These are phyloP conservation scores for Ctenodactylus gundi DNA, from an alignment of 2,113 vertebrate species.

Conservation along the genomic window DNA sequence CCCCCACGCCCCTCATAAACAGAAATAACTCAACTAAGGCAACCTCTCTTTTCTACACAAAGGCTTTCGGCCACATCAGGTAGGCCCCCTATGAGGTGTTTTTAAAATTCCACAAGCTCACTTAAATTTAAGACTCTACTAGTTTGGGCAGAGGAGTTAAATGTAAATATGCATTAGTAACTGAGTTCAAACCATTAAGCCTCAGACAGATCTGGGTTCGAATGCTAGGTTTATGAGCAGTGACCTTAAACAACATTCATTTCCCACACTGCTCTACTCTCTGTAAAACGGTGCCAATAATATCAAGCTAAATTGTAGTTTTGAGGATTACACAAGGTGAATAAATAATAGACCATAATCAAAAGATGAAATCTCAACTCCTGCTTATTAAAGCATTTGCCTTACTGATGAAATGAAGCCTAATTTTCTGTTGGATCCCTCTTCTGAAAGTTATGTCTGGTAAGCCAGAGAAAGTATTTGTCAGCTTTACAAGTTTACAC, in stretches of 20 bases:
- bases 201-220: not conserved
- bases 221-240: not conserved
- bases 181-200: not conserved
- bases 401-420: not conserved
- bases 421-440: not conserved
- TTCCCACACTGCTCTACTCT: not conserved
- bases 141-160: not conserved
- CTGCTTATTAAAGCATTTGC: not conserved
- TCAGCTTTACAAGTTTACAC: not conserved
- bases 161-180: not conserved
- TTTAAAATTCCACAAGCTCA: not conserved
- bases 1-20: constrained; percentile 47
- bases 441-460: not conserved
- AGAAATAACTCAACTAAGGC: constrained; percentile 62
- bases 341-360: not conserved
- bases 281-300: not conserved
- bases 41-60: constrained; percentile 48
- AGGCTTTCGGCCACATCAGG: constrained; percentile 67
- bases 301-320: constrained; percentile 12
- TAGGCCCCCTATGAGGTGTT: not conserved
- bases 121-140: not conserved
- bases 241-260: not conserved
- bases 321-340: constrained; percentile 56
- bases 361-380: not conserved
- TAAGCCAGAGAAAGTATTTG: not conserved